phyloP scores from a whole-genome alignment of 1,140 invertebrate genomes.

The Physella acuta region DNA sequence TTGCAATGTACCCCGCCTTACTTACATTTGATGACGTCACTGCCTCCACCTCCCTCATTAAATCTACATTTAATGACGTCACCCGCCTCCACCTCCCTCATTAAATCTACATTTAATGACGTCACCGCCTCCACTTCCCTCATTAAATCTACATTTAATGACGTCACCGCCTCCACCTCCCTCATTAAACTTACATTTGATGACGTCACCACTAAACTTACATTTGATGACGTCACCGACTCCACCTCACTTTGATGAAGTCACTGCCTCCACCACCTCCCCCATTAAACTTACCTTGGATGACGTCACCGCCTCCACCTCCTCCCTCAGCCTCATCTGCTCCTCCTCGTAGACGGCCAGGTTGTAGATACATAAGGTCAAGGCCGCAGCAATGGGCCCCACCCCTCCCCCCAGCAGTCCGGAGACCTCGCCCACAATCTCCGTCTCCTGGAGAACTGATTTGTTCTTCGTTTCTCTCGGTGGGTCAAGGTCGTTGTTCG shows the following conservation, averaged over 20 bases:
- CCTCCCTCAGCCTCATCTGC: background rate
- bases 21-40: conserved; percentile 1
- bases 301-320: background rate
- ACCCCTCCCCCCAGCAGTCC: conserved; percentile 14
- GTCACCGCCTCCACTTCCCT: no score
- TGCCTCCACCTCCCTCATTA: background rate
- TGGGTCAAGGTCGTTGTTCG: background rate
- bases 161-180: background rate
- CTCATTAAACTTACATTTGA: background rate
- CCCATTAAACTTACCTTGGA: conserved; percentile 10
- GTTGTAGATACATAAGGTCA: conserved; percentile 18
- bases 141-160: no score
- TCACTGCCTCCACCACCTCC: no score
- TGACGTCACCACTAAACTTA: background rate
- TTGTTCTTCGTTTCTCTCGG: background rate
- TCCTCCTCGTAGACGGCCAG: conserved; percentile 2
- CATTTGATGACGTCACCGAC: background rate
- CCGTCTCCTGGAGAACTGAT: background rate
- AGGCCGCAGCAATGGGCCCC: conserved; percentile 2
- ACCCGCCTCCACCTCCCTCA: no score
- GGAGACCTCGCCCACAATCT: conserved; percentile 12
- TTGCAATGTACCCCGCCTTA: no score
- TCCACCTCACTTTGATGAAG: conserved; percentile 2
- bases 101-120: background rate
- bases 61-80: no score